These are phyloP conservation scores for Apocrypta bakeri DNA, from an alignment of 1,140 invertebrate species.

Conservation along the genomic window DNA sequence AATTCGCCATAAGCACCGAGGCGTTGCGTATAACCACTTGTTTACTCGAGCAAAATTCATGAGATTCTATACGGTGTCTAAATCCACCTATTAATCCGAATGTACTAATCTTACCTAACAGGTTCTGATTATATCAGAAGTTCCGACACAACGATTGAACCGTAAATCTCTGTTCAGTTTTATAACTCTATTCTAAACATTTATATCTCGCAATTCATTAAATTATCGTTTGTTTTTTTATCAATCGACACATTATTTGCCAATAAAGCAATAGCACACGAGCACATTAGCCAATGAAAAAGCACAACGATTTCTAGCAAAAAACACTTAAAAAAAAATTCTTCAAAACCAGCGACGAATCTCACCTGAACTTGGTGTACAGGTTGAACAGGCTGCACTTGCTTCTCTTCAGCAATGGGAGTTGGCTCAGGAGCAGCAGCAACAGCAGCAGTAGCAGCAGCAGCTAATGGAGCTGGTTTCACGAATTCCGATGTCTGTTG, in stretches of 20 bases:
- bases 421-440: not conserved
- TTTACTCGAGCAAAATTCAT: too few relatives aligned
- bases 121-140: not conserved
- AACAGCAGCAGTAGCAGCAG: not conserved
- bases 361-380: slow-evolving; percentile 5
- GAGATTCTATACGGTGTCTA: too few relatives aligned
- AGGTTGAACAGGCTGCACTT: not conserved
- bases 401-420: slow-evolving; percentile 18
- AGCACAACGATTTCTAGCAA: too few relatives aligned
- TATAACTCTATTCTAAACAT: not conserved
- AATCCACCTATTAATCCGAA: not conserved
- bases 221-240: too few relatives aligned
- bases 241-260: too few relatives aligned
- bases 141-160: not conserved
- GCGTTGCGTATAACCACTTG: too few relatives aligned
- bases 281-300: too few relatives aligned
- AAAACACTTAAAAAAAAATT: too few relatives aligned
- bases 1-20: too few relatives aligned
- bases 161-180: not conserved
- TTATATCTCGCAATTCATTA: too few relatives aligned
- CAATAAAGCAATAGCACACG: too few relatives aligned
- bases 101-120: not conserved
- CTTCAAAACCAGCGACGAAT: too few relatives aligned
- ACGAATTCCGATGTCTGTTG: slow-evolving; percentile 17
- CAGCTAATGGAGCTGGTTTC: not conserved